phyloP scores from a whole-genome alignment of 2,888 invertebrate species.

The Malthinus flaveolus region DNA sequence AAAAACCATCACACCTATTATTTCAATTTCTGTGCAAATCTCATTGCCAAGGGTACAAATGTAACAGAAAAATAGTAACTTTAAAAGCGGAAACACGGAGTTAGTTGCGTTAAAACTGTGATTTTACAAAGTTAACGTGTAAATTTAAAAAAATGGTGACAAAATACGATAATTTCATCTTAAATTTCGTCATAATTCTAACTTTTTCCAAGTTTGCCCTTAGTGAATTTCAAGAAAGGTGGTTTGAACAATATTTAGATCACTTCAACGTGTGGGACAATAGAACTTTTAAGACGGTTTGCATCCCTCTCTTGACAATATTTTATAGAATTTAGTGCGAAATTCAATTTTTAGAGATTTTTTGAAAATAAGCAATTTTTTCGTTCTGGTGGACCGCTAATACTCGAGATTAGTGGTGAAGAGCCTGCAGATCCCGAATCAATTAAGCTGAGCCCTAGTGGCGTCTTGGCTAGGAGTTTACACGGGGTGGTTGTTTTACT shows the following conservation, averaged over 20 bases:
- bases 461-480: conserved; percentile 61
- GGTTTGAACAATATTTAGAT: conserved; percentile 53
- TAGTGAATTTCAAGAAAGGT: conserved; percentile 9
- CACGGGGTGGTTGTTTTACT: conserved; percentile 71
- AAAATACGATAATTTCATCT: neutral
- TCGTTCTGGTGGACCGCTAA: conserved; percentile 61
- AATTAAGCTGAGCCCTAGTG: conserved; percentile 64
- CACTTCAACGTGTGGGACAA: conserved; percentile 60
- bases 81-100: conserved; percentile 6
- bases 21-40: neutral
- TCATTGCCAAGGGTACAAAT: conserved; percentile 2
- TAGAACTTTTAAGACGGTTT: conserved; percentile 60
- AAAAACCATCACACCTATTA: too few relatives aligned
- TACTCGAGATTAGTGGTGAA: conserved; percentile 76
- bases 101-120: neutral
- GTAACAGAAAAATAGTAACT: neutral
- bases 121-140: too few relatives aligned
- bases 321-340: neutral
- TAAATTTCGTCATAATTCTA: neutral
- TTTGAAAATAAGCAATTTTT: conserved; percentile 57
- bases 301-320: conserved; percentile 11
- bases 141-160: neutral
- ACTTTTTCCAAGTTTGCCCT: neutral
- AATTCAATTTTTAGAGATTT: conserved; percentile 54
- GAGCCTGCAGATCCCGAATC: conserved; percentile 65